Conservation (phyloP, 2,888 invertebrate genomes). For the Imbricaverruca yamaguchii region DNA sequence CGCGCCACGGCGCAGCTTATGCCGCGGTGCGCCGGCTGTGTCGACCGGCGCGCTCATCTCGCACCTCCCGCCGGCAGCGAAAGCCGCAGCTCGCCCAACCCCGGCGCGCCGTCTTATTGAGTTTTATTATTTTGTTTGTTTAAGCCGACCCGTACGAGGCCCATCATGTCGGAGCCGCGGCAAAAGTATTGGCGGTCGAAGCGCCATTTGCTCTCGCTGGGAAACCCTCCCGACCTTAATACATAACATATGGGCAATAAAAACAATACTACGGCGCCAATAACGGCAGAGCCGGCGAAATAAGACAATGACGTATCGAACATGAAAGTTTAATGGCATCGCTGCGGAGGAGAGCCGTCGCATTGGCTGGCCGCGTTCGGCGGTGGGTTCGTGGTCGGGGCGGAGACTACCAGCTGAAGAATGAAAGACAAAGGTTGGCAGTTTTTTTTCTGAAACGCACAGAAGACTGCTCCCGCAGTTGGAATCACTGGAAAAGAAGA, state of each 20-base stretch:
- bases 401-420: too few relatives aligned
- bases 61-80: conserved; percentile 1
- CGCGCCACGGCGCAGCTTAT: neutral
- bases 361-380: neutral
- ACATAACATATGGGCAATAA: conserved; percentile 21
- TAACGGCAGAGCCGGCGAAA: neutral
- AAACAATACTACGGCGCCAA: conserved; percentile 12
- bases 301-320: conserved; percentile 20
- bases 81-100: neutral
- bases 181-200: neutral
- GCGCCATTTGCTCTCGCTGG: neutral
- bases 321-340: conserved; percentile 12
- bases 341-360: neutral
- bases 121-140: conserved; percentile 22
- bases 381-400: too few relatives aligned
- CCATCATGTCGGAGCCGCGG: neutral
- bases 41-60: neutral
- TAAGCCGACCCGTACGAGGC: conserved; percentile 14
- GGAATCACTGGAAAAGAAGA: too few relatives aligned
- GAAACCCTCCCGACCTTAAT: conserved; percentile 1
- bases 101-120: neutral
- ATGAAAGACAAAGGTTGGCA: too few relatives aligned
- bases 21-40: neutral
- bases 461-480: too few relatives aligned
- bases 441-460: too few relatives aligned